Conservation (phyloP, 2,888 invertebrate species). For the Cepaea hortensis region DNA sequence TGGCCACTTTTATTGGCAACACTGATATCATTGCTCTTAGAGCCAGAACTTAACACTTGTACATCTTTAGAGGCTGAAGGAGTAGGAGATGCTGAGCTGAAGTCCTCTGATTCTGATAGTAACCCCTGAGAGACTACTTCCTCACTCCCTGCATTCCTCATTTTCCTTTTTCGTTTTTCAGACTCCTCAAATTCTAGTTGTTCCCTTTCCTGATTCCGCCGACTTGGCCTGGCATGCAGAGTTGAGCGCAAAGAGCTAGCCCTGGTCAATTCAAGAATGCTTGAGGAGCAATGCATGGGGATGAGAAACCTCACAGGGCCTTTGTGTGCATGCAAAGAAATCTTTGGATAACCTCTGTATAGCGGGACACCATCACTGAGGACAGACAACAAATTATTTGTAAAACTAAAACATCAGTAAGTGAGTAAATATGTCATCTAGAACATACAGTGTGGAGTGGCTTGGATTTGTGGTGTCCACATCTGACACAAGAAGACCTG, state of each 20-base stretch:
- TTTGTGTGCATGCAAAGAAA: conserved; percentile 93
- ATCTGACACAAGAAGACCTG: no score
- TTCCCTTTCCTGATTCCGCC: conserved; percentile 46
- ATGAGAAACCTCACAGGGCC: conserved; percentile 92
- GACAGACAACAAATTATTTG: not conserved
- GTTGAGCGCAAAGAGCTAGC: conserved; percentile 50
- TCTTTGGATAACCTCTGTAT: conserved; percentile 91
- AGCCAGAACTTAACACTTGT: not conserved
- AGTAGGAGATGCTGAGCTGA: no score
- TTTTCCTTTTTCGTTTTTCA: conserved; percentile 12
- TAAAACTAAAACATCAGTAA: not conserved
- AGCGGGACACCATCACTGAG: conserved; percentile 81
- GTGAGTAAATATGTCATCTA: not conserved
- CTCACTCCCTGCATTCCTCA: not conserved
- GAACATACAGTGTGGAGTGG: not conserved
- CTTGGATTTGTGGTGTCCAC: no score
- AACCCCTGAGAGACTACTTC: not conserved
- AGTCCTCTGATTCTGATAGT: conserved; percentile 1
- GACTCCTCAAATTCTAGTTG: conserved; percentile 35
- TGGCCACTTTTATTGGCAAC: not conserved
- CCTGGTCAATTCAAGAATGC: conserved; percentile 57
- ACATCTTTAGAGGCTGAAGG: not conserved
- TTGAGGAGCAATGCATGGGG: conserved; percentile 77
- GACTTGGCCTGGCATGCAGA: conserved; percentile 44
- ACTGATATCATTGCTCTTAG: not conserved